Conservation (phyloP, 1,140 invertebrate species). For the Latrodectus geometricus region DNA sequence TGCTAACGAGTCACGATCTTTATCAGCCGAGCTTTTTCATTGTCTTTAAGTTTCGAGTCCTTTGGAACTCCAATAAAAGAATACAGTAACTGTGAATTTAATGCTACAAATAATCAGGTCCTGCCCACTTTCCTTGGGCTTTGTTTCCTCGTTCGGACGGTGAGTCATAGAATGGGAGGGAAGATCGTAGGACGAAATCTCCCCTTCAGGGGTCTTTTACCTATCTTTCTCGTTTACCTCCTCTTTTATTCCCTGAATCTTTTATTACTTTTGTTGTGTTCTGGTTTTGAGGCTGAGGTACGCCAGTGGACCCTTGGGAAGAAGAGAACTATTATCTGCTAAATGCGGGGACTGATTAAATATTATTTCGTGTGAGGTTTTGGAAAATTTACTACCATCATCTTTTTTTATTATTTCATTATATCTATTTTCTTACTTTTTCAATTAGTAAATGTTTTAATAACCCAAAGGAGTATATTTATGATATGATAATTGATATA, state of each 20-base stretch:
- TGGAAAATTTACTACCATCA: background rate
- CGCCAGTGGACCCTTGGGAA: background rate
- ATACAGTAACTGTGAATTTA: background rate
- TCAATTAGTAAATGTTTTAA: background rate
- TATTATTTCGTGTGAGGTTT: background rate
- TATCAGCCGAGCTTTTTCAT: no score
- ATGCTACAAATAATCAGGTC: background rate
- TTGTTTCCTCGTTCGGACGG: background rate
- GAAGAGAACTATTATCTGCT: slow-evolving; percentile 41
- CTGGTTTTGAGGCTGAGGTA: background rate
- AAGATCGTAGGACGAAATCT: background rate
- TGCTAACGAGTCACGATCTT: no score
- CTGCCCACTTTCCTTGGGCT: slow-evolving; percentile 25
- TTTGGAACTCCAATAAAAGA: background rate
- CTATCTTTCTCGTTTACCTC: slow-evolving; percentile 13
- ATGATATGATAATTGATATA: background rate
- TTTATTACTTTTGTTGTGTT: slow-evolving; percentile 40
- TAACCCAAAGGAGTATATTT: background rate
- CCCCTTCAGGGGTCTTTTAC: slow-evolving; percentile 46
- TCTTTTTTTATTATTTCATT: background rate
- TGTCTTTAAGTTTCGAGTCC: no score
- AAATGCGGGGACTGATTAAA: background rate
- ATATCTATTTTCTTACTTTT: background rate
- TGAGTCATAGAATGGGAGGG: slow-evolving; percentile 19
- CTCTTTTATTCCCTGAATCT: background rate